These are phyloP conservation scores for Poeciliopsis turrubarensis DNA, from an alignment of 2,113 vertebrate species.

Conservation along the genomic window DNA sequence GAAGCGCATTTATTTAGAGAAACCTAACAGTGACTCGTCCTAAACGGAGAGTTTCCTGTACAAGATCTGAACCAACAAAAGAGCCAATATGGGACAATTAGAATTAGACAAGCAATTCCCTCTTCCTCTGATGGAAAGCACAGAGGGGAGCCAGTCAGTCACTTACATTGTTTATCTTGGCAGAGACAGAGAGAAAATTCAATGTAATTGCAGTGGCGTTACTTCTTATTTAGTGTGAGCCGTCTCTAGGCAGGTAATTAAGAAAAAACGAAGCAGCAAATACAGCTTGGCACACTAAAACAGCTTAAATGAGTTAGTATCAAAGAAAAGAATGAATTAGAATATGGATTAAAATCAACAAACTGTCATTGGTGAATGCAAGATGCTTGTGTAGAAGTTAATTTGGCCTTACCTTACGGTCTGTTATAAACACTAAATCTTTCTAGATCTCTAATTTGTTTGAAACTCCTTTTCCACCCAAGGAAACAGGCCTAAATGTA, in stretches of 20 bases:
- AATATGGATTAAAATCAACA: background rate
- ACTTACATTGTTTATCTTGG: slow-evolving; percentile 3
- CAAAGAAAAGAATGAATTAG: background rate
- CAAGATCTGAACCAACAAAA: slow-evolving; percentile 6
- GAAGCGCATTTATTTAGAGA: background rate
- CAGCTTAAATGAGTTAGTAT: background rate
- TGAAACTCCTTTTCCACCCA: too few species aligned
- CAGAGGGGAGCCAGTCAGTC: background rate
- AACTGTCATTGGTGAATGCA: background rate
- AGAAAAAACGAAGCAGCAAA: background rate
- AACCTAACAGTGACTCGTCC: background rate
- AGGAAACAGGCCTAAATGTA: too few species aligned
- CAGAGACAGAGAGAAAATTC: background rate
- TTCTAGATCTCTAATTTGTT: too few species aligned
- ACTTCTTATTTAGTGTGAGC: background rate
- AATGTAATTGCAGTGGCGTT: background rate
- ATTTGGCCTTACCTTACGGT: background rate
- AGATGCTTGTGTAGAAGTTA: background rate
- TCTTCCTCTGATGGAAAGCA: slow-evolving; percentile 1
- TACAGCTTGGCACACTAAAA: background rate
- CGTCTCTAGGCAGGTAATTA: background rate
- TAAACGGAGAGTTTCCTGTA: background rate
- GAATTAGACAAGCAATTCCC: background rate
- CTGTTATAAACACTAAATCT: too few species aligned
- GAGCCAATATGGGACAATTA: background rate